Evolutionary conservation across 2,113 vertebrate species (phyloP), one percentile per base, ranked within the genome.

Genomic region (Lichenostomus cassidix): DNA sequence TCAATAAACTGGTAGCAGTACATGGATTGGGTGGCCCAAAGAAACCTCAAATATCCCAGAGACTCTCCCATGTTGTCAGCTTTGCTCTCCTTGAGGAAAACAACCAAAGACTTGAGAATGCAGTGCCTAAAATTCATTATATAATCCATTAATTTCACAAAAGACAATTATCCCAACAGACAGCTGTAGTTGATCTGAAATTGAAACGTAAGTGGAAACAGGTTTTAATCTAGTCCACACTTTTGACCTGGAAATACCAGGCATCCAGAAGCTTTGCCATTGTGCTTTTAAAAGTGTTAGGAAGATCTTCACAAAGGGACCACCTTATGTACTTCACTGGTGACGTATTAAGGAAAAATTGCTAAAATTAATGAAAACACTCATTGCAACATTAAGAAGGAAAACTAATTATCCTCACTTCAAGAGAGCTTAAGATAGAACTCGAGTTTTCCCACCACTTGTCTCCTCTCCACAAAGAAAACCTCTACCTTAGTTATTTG

Each of bases 101-200:
- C 10, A 88, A 56, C 31, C 28, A 82, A 68, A 58, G 31, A n/a
- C 16, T 67, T 33, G 12, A 70, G n/a, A 94, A 73, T 11, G 3
- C 19, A 75, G 17, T 24, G 18, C 31, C 46, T 44, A 46, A 59
- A 79, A 78, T 27, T 52, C 7, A 37, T 24, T 56, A 64, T 21
- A 50, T 18, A 81, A 46, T 25, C 17, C 39, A 74, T n/a, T 56
- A 67, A 5, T 44, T 91, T 70, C 23, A 75, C 28, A 56, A 60
- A 59, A 65, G 55, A 33, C 13, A n/a, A 65, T 7, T 73, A 29
- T 9, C 21, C 10, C 0, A 0, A 83, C 35, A 79, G 37, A 68
- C 0, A 55, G 18, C 10, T 53, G 8, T 5, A 67, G 9, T 0
- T 70, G 16, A 55, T 56, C 27, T 78, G 47, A 87, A 88, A 62